phyloP scores from a whole-genome alignment of 2,888 invertebrate species.

The Lathronympha strigana region DNA sequence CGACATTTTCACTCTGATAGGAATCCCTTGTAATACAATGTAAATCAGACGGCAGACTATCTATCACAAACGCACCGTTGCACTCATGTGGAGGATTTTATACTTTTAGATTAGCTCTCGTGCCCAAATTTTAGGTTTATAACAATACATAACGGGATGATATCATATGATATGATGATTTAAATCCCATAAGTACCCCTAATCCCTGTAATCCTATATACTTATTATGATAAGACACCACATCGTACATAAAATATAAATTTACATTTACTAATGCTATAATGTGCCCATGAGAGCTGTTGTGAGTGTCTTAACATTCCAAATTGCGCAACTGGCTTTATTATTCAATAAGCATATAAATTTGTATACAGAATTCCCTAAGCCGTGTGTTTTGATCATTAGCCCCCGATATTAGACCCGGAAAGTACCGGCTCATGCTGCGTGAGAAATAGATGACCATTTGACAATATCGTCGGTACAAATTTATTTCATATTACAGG shows the following conservation, averaged over 20 bases:
- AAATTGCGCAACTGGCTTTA: constrained; percentile 67
- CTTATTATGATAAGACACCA: constrained; percentile 30
- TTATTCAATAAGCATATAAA: constrained; percentile 74
- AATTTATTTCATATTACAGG: constrained; percentile 60
- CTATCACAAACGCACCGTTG: constrained; percentile 50
- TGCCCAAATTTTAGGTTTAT: constrained; percentile 29
- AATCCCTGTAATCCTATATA: constrained; percentile 34
- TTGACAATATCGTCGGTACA: constrained; percentile 71
- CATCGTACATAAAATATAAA: constrained; percentile 31
- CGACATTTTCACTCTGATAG: constrained; percentile 69
- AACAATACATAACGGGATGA: constrained; percentile 32
- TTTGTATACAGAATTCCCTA: constrained; percentile 68
- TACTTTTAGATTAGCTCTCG: constrained; percentile 40
- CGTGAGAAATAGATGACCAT: constrained; percentile 74
- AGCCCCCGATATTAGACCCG: constrained; percentile 72
- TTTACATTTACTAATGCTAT: constrained; percentile 43
- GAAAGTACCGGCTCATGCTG: constrained; percentile 70
- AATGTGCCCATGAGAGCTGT: constrained; percentile 60
- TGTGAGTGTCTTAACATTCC: constrained; percentile 61
- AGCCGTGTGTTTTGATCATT: constrained; percentile 72
- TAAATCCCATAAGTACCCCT: constrained; percentile 29
- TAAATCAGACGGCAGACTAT: constrained; percentile 54
- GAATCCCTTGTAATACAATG: constrained; percentile 60
- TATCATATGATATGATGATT: constrained; percentile 17
- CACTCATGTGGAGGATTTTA: constrained; percentile 33